Percentiles rank a stretch among this genome's conserved stretches.
phyloP scores from a whole-genome alignment of 2,888 invertebrate genomes.

The Harmothoe impar region DNA sequence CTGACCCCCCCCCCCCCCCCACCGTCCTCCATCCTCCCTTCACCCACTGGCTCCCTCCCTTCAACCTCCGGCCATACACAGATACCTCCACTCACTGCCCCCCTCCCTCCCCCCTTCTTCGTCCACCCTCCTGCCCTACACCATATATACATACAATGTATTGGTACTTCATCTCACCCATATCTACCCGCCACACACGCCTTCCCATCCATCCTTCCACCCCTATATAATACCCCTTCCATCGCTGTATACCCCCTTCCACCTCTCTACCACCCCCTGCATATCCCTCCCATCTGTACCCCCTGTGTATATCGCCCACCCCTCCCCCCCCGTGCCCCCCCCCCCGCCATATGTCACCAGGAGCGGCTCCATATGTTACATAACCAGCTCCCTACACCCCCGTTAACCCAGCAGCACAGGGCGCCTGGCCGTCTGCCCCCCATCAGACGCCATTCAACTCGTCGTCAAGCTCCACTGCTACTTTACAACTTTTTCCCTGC shows the following conservation, averaged over 20 bases:
- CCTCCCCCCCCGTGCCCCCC: constrained; percentile 17
- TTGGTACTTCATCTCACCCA: no score
- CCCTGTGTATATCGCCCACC: neutral
- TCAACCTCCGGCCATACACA: neutral
- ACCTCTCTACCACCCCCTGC: neutral
- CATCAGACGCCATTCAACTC: neutral
- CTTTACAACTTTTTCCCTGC: no score
- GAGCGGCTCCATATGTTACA: neutral
- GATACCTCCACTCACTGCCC: neutral
- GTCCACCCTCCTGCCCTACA: neutral
- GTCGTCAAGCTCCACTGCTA: no score
- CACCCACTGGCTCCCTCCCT: neutral
- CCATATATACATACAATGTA: no score
- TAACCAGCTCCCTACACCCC: neutral
- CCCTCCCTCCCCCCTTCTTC: neutral
- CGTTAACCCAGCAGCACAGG: neutral
- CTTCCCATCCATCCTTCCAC: no score
- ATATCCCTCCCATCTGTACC: neutral
- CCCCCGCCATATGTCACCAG: neutral
- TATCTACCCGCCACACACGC: no score
- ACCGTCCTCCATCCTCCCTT: neutral
- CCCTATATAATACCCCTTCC: neutral
- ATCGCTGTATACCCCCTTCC: neutral
- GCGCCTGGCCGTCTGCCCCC: neutral
- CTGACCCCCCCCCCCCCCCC: no score